Base-by-base conservation (phyloP, 2,113 vertebrate species). In the Cyanocitta stelleri region DNA sequence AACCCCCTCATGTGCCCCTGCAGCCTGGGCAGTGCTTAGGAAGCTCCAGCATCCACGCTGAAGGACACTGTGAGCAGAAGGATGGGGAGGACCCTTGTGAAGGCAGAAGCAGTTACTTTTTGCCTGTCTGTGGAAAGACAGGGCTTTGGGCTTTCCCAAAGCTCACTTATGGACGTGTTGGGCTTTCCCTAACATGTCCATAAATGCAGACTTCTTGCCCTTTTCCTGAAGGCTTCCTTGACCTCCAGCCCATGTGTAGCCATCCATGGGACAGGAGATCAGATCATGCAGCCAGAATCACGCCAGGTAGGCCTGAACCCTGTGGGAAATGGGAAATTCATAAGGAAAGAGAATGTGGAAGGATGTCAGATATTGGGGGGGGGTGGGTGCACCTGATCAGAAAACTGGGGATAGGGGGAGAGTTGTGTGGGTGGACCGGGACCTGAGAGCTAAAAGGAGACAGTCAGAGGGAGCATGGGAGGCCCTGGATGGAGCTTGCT, bases 401-500 rank as follows among this genome's bases (percentile, higher is more conserved):
- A 20, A 49, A 59, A 27, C 33, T 52, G 63, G 23, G 37, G 18
- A 3, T 1, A 15, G 5, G 3, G 11, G 37, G 32, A 54, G 11
- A 39, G 20, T 10, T 27, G 4, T 64, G 37, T 13, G 54, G 8
- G 10, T 41, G 23, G 30, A 13, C 5, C 62, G 68, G 27, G 56
- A 56, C 6, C 29, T 23, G 33, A 29, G 52, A 66, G 35, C 59
- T 83, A 67, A 29, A 32, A 91, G 79, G 19, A 61, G 51, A 16
- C 26, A 66, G 68, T 9, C 14, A 46, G 63, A 55, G 30, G 6
- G n/a, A 88, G 7, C 17, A 3, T 10, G 33, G 64, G 46, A 24
- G 52, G 39, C 20, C n/a, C 43, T 0, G 0, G 41, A 1, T 56
- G 71, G 24, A 66, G 49, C 44, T 41, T 54, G 37, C 37, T 72